A percentile compares a stretch with the other conserved stretches of the same genome.
Evolutionary conservation across 1,140 invertebrate species (phyloP).

Genomic region (Caenorhabditis latens): DNA sequence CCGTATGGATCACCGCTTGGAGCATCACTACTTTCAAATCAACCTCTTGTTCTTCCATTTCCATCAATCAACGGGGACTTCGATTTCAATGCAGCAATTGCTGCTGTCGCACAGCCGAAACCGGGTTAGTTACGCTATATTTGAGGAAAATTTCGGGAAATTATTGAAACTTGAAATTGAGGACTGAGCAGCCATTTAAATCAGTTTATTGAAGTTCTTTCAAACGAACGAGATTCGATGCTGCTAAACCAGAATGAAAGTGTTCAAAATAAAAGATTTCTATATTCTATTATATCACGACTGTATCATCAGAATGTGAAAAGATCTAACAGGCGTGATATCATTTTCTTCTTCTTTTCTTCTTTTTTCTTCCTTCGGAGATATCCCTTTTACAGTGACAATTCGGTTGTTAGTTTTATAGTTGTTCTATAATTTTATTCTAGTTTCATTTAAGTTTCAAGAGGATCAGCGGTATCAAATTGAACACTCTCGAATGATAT

Average conservation of each 20-base stretch:
- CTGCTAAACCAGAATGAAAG: too few relatives aligned
- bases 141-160: background rate
- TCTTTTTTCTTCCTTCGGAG: background rate
- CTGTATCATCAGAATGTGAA: too few relatives aligned
- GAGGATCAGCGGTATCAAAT: too few relatives aligned
- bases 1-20: slow-evolving; percentile 59
- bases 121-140: background rate
- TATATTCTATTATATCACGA: background rate
- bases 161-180: background rate
- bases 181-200: too few relatives aligned
- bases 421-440: background rate
- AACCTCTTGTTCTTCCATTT: slow-evolving; percentile 18
- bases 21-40: slow-evolving; percentile 14
- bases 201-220: too few relatives aligned
- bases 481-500: background rate
- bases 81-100: slow-evolving; percentile 33
- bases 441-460: background rate
- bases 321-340: background rate
- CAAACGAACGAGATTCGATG: too few relatives aligned
- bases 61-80: slow-evolving; percentile 43
- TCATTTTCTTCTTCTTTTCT: background rate
- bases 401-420: background rate
- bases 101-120: slow-evolving; percentile 26
- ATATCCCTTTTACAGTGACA: slow-evolving; percentile 7
- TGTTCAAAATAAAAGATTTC: background rate